Evolutionary conservation across 1,140 invertebrate genomes (phyloP).

Genomic region (Hycleus phaleratus): DNA sequence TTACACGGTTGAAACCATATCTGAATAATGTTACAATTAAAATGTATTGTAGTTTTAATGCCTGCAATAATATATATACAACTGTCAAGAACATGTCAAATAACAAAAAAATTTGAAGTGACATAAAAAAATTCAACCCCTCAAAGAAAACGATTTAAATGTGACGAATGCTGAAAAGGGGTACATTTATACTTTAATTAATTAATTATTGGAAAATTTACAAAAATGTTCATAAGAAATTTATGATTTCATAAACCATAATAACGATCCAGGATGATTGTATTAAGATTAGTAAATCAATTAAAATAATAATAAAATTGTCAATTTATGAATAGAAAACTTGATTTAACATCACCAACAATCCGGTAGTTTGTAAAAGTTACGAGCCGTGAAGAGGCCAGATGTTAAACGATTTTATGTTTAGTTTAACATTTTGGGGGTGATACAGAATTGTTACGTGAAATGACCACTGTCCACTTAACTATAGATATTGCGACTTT

Average conservation of each 20-base stretch:
- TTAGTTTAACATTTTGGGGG: constrained; percentile 7
- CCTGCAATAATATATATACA: constrained; percentile 11
- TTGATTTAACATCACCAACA: constrained; percentile 12
- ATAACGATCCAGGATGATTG: not conserved
- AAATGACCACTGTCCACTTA: constrained; percentile 18
- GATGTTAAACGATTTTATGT: constrained; percentile 11
- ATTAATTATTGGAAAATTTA: not conserved
- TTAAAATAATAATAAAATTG: constrained; percentile 8
- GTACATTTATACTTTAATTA: not conserved
- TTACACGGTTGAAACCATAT: not conserved
- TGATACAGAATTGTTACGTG: constrained; percentile 6
- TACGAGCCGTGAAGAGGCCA: constrained; percentile 15
- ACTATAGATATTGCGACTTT: not conserved
- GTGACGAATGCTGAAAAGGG: constrained; percentile 10
- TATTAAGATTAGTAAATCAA: constrained; percentile 1
- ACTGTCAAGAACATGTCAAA: constrained; percentile 13
- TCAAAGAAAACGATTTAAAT: constrained; percentile 9
- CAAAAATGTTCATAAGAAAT: not conserved
- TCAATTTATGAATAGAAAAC: constrained; percentile 9
- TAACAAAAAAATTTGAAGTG: constrained; percentile 5
- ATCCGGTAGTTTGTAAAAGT: constrained; percentile 9
- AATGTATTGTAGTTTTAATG: constrained; percentile 10
- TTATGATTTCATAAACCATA: constrained; percentile 13
- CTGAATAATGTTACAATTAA: constrained; percentile 1
- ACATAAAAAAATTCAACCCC: constrained; percentile 10